Base-by-base conservation (phyloP, 2,113 vertebrate genomes). In the Ptilonorhynchus violaceus region DNA sequence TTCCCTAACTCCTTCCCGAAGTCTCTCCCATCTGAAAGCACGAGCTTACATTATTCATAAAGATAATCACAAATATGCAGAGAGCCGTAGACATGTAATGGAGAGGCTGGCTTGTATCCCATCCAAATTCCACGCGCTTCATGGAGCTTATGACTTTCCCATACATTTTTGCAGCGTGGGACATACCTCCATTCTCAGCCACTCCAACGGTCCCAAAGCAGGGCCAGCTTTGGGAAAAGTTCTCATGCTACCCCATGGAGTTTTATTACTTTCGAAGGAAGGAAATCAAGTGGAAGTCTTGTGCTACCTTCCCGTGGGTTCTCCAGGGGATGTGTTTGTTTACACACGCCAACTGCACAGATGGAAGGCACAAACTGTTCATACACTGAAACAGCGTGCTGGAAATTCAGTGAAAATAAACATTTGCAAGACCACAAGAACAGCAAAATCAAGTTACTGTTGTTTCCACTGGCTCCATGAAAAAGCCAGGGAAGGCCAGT, bases 1-100 rank as follows among this genome's bases (percentile, higher is more conserved):
- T 60, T 95, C 76, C 79, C 75, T 30, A 41, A n/a, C 85, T 78
- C 78, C 94, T 73, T 88, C 94, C 58, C 5, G 0, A 80, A 88
- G 87, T 16, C 91, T 88, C 88, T 94, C 78, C 83, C 88, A 63
- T 81, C 80, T 84, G 90, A 95, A 88, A 93, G 86, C 92, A 81
- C 84, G 33, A 91, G 86, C 81, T 88, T 97, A 22, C 96, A 96
- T 96, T 95, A 96, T 97, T 96, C 86, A 93, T 97, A 39, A 96
- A 88, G 95, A 88, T 92, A 94, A 96, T 96, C 96, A 92, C 86
- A 96, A 96, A 64, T 92, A 97, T 92, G 94, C 96, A 91, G 94
- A 91, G 74, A 85, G 92, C 66, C 8, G 11, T 20, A 79, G 96
- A 92, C 55, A 11, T 80, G 96, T 94, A 97, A 97, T 91, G 63